Conservation (phyloP, 2,113 vertebrate species). For the Semnopithecus entellus region DNA sequence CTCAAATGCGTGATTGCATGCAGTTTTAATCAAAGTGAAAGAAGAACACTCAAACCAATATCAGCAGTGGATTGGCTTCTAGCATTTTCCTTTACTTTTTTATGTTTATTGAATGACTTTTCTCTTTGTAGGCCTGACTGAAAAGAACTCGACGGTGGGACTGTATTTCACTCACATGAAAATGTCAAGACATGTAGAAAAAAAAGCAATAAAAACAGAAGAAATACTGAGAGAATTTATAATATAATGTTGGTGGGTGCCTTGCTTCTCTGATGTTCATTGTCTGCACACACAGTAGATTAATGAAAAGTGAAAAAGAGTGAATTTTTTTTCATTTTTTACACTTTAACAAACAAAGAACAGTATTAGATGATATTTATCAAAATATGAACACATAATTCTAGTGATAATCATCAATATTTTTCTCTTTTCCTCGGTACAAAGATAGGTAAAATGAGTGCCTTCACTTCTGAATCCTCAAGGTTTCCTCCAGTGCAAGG, state of each 20-base stretch:
- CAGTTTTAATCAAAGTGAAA: slow-evolving; percentile 55
- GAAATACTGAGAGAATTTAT: slow-evolving; percentile 75
- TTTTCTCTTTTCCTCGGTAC: slow-evolving; percentile 12
- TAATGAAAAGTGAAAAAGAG: slow-evolving; percentile 62
- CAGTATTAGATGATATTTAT: slow-evolving; percentile 40
- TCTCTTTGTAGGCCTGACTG: slow-evolving; percentile 56
- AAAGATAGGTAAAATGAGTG: slow-evolving; percentile 24
- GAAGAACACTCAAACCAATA: neutral
- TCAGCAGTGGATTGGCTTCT: slow-evolving; percentile 44
- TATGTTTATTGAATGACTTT: slow-evolving; percentile 64
- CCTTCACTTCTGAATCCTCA: slow-evolving; percentile 2
- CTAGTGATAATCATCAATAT: slow-evolving; percentile 24
- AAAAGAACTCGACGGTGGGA: slow-evolving; percentile 57
- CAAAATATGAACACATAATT: slow-evolving; percentile 51
- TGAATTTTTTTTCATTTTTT: slow-evolving; percentile 41
- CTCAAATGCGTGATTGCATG: neutral
- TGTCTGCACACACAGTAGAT: slow-evolving; percentile 58
- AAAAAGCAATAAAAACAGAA: slow-evolving; percentile 75
- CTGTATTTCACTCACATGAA: slow-evolving; percentile 78
- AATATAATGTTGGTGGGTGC: slow-evolving; percentile 60
- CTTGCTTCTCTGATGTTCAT: slow-evolving; percentile 71
- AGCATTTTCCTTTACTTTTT: slow-evolving; percentile 65
- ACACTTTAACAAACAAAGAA: slow-evolving; percentile 56
- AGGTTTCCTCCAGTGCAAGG: neutral
- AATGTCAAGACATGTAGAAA: slow-evolving; percentile 70